Percentiles rank a stretch among this genome's conserved stretches.
Conservation (phyloP, 2,888 invertebrate species). For the Hydropsyche betteni region DNA sequence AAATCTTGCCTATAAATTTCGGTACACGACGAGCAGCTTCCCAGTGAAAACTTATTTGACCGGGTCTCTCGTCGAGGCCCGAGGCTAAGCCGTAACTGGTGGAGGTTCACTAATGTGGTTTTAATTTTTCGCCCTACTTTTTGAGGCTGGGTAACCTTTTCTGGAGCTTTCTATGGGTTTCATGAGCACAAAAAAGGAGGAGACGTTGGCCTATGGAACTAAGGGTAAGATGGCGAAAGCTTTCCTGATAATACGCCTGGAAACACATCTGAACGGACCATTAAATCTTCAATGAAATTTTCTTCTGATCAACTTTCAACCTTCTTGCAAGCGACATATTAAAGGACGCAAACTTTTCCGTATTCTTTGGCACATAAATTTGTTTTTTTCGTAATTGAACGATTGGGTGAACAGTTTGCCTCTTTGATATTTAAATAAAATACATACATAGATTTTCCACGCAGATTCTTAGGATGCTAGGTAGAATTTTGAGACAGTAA, state of each 20-base stretch:
- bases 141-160: slow-evolving; percentile 18
- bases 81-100: slow-evolving; percentile 18
- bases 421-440: neutral
- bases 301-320: slow-evolving; percentile 30
- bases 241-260: slow-evolving; percentile 20
- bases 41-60: neutral
- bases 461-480: too few species aligned
- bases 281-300: slow-evolving; percentile 26
- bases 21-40: neutral
- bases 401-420: slow-evolving; percentile 1
- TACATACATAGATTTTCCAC: neutral
- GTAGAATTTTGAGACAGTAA: too few species aligned
- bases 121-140: slow-evolving; percentile 25
- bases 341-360: slow-evolving; percentile 7
- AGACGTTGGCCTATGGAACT: too few species aligned
- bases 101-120: slow-evolving; percentile 19
- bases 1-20: slow-evolving; percentile 14
- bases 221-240: neutral
- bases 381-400: slow-evolving; percentile 16
- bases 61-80: neutral
- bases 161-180: neutral
- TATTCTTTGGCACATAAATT: slow-evolving; percentile 21
- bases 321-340: slow-evolving; percentile 24
- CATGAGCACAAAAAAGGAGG: too few species aligned
- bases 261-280: slow-evolving; percentile 30